Evolutionary conservation across 2,797 vertebrate genomes (phyloP), one percentile per base, ranked within the genome.

Genomic region (Bradypodion ventrale): DNA sequence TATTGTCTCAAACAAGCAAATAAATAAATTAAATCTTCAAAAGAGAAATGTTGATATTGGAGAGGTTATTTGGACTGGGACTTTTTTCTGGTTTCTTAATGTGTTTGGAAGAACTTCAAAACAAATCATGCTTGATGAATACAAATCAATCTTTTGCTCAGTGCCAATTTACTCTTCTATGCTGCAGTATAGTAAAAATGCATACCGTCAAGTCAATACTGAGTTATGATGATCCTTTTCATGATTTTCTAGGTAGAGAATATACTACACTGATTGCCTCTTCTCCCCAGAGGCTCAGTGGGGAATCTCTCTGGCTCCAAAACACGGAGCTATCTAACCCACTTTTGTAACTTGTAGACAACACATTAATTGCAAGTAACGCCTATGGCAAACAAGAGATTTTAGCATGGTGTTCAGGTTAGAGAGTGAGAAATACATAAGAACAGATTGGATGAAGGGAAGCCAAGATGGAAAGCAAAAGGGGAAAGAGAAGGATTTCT

Each of bases 321-420:
- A n/a, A n/a, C n/a, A n/a, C n/a, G n/a, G n/a, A n/a, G n/a, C n/a
- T n/a, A n/a, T n/a, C n/a, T n/a, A n/a, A n/a, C n/a, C n/a, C n/a
- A n/a, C n/a, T n/a, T n/a, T n/a, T n/a, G n/a, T n/a, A n/a, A n/a
- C n/a, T n/a, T n/a, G n/a, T n/a, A 93, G 95, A 95, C 73, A 94
- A 88, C 91, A 91, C 94, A 75, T 94, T 95, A 95, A 95, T 95
- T 96, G 94, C 90, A 89, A 78, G 87, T 88, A 80, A 52, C 83
- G 87, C 92, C 1, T 80, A 2, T 88, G 89, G 95, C 80, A 88
- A 94, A 83, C 68, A 69, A 76, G 84, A 90, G 92, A 93, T 88
- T 92, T 92, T 90, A 90, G 84, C 78, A 49, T 77, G 86, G 85
- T 93, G 82, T 91, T 93, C 91, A 92, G 82, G 88, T 87, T 89